Base-by-base conservation (phyloP, 2,113 vertebrate species). In the Xiphophorus maculatus region DNA sequence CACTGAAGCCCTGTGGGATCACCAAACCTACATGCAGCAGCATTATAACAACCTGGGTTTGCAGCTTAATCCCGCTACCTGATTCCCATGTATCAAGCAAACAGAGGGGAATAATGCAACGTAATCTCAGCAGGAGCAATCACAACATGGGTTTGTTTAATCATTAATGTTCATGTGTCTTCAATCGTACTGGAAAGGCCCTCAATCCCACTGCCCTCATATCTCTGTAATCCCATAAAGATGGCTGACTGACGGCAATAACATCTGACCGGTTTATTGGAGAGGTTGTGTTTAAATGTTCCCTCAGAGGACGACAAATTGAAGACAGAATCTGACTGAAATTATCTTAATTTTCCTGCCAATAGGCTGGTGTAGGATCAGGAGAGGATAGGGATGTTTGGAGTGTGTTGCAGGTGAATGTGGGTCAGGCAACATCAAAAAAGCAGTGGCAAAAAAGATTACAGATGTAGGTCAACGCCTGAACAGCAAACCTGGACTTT, bases 61-160 rank as follows among this genome's bases (percentile, higher is more conserved):
- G 79, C 37, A 22, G 69, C 12, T 8, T 93, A 92, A 94, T 92
- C 90, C 81, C 70, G 80, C 69, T 65, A 84, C 87, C 83, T 80
- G 81, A 86, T 88, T 91, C 68, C 78, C 74, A 73, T 80, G 74
- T 78, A 87, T 87, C 75, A 84, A 85, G 77, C 87, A 88, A 87
- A 92, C 76, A 81, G 79, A 84, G 85, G 83, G 76, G 77, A 87
- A 76, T 76, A 83, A 81, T 76, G 68, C 73, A 87, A 80, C 63
- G 87, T 91, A 85, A 93, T 93, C 83, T 82, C 79, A 81, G 77
- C 58, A 37, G 17, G 71, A 73, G 69, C 84, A 89, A 87, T 89
- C 80, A 78, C 81, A 69, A 79, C 82, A 84, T 63, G 81, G 64
- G 74, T 78, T 80, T 76, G 83, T 74, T 81, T 73, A 85, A 71